Evolutionary conservation across 1,140 invertebrate genomes (phyloP).

Genomic region (Teleopsis dalmanni): DNA sequence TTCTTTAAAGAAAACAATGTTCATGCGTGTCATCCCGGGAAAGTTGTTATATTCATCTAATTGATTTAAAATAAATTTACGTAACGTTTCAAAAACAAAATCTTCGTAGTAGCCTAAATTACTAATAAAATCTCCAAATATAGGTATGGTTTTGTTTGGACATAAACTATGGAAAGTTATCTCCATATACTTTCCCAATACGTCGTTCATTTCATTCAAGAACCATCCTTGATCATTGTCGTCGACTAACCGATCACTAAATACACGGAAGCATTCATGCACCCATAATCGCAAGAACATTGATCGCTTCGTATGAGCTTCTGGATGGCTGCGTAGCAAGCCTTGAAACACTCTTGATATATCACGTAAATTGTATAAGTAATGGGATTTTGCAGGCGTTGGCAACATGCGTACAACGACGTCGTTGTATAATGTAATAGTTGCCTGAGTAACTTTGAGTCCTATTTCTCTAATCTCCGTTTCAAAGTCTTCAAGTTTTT

Average conservation of each 20-base stretch:
- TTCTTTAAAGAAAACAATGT: slow-evolving; percentile 75
- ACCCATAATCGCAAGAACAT: slow-evolving; percentile 71
- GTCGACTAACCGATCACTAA: slow-evolving; percentile 71
- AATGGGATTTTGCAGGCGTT: slow-evolving; percentile 81
- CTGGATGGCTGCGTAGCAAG: slow-evolving; percentile 62
- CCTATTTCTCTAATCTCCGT: slow-evolving; percentile 67
- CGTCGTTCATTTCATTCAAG: slow-evolving; percentile 58
- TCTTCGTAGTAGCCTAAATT: slow-evolving; percentile 69
- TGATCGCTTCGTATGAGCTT: slow-evolving; percentile 63
- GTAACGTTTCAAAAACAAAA: slow-evolving; percentile 49
- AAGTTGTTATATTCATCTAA: slow-evolving; percentile 73
- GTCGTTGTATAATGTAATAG: slow-evolving; percentile 66
- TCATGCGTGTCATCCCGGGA: slow-evolving; percentile 65
- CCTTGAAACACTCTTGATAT: slow-evolving; percentile 74
- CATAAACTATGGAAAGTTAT: slow-evolving; percentile 72
- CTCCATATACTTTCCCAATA: slow-evolving; percentile 67
- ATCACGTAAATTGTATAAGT: slow-evolving; percentile 78
- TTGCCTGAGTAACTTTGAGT: slow-evolving; percentile 48
- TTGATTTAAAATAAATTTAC: slow-evolving; percentile 57
- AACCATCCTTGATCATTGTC: slow-evolving; percentile 71
- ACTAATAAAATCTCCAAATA: slow-evolving; percentile 76
- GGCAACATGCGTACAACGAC: slow-evolving; percentile 67
- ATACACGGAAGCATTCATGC: slow-evolving; percentile 76
- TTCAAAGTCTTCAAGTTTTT: slow-evolving; percentile 69
- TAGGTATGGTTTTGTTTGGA: slow-evolving; percentile 61